Evolutionary conservation across 2,888 invertebrate genomes (phyloP), one percentile per base, ranked within the genome.

Genomic region (Drosophila aldrichi): DNA sequence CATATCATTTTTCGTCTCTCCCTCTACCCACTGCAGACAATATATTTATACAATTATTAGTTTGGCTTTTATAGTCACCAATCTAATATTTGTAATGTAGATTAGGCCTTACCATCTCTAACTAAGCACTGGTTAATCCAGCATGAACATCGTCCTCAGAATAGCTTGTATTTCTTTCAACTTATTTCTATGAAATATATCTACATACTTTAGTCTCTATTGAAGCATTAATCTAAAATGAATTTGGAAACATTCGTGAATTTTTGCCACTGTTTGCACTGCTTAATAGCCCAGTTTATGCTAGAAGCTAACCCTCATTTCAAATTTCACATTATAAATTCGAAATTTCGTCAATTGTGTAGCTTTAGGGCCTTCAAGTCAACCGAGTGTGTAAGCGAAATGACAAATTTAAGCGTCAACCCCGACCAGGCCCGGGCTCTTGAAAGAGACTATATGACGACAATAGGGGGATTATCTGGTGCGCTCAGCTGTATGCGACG

Each of bases 381-480:
- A 55, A 66, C 52, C 62, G 48, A 43, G 20, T 46, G 55, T 55
- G 55, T 55, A 51, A 59, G 36, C 22, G 29, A 70, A 63, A 55
- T 69, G 58, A 46, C 63, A 66, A 68, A 61, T 60, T 76, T 51
- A 69, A 70, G 25, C 46, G 63, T 25, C 22, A 44, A 49, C 54
- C 34, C 36, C 46, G 55, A 20, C 18, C 36, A 40, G 41, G 18
- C 32, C 25, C 16, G 22, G 10, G 36, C 22, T 52, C 22, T 16
- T 38, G 34, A 20, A 18, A 10, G 48, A 18, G 48, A 29, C 29
- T 36, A 51, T 34, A 10, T 10, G 54, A 79, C 76, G 54, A 79
- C 79, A 79, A 69, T 64, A 43, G 69, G 55, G 44, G 60, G 74
- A 63, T 78, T 70, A 74, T 46, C 62, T 68, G 52, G 60, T 65